Conservation (phyloP, 1,140 invertebrate species). For the Drosophila melanogaster region DNA sequence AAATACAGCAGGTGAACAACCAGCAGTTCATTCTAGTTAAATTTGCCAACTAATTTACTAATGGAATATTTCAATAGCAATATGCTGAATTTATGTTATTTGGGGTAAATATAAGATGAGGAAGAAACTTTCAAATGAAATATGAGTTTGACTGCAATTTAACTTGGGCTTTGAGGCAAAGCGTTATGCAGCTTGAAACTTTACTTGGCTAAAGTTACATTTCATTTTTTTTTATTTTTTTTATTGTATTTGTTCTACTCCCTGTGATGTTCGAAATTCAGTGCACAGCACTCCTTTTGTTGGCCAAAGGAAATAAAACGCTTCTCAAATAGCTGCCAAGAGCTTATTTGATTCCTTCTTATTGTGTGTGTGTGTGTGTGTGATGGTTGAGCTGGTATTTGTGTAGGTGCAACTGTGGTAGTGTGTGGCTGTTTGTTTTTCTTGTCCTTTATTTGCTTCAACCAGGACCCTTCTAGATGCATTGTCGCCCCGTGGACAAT, state of each 20-base stretch:
- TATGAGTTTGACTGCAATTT: no score
- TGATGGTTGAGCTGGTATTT: neutral
- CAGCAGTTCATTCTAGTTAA: slow-evolving; percentile 3
- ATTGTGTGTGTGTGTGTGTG: slow-evolving; percentile 1
- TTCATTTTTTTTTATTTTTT: neutral
- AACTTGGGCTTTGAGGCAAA: no score
- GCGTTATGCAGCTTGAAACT: neutral
- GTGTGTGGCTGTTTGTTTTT: slow-evolving; percentile 6
- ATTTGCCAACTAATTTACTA: slow-evolving; percentile 33
- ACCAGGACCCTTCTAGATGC: slow-evolving; percentile 29
- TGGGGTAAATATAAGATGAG: no score
- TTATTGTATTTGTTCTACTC: neutral
- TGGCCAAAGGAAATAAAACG: slow-evolving; percentile 21
- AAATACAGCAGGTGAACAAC: slow-evolving; percentile 35
- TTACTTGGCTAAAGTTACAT: neutral
- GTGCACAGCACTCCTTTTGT: neutral
- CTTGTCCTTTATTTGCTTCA: slow-evolving; percentile 13
- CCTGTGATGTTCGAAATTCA: slow-evolving; percentile 5
- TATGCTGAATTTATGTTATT: neutral
- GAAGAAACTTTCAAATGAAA: no score
- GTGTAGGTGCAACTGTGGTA: neutral
- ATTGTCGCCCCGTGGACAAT: slow-evolving; percentile 45
- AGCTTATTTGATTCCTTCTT: slow-evolving; percentile 21
- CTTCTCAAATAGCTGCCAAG: slow-evolving; percentile 24
- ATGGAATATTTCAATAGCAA: slow-evolving; percentile 24